phyloP scores from a whole-genome alignment of 2,888 invertebrate species.

The Drosophila sordidula region DNA sequence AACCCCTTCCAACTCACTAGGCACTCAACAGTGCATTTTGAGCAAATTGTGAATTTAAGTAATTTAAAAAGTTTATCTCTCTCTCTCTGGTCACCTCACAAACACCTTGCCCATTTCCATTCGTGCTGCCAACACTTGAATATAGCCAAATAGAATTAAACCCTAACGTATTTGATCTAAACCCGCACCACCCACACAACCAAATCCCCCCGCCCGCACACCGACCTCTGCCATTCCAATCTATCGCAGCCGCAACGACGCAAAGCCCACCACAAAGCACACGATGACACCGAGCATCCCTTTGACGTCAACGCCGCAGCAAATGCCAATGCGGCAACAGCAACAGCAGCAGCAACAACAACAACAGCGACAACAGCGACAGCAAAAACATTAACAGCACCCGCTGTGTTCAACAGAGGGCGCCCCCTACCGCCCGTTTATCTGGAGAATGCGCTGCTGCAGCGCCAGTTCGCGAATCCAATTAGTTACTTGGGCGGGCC shows the following conservation, averaged over 20 bases:
- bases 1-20: background rate
- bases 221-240: conserved; percentile 38
- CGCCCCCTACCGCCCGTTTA: conserved; percentile 83
- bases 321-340: conserved; percentile 40
- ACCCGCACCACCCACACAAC: conserved; percentile 23
- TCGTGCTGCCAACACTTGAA: conserved; percentile 50
- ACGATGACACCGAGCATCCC: conserved; percentile 58
- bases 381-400: conserved; percentile 19
- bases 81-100: conserved; percentile 43
- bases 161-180: conserved; percentile 77
- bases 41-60: conserved; percentile 39
- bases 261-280: conserved; percentile 73
- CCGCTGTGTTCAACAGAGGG: conserved; percentile 21
- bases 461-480: conserved; percentile 87
- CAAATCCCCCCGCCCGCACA: conserved; percentile 6
- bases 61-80: conserved; percentile 58
- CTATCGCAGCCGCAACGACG: conserved; percentile 58
- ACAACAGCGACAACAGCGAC: conserved; percentile 4
- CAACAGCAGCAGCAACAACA: conserved; percentile 18
- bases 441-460: conserved; percentile 71
- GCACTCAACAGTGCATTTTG: background rate
- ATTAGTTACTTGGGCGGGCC: conserved; percentile 90
- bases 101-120: conserved; percentile 42
- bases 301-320: conserved; percentile 53
- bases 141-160: conserved; percentile 79